Evolutionary conservation across 2,888 invertebrate genomes (phyloP), one percentile per base, ranked within the genome.

Genomic region (Oscheius myriophilus): DNA sequence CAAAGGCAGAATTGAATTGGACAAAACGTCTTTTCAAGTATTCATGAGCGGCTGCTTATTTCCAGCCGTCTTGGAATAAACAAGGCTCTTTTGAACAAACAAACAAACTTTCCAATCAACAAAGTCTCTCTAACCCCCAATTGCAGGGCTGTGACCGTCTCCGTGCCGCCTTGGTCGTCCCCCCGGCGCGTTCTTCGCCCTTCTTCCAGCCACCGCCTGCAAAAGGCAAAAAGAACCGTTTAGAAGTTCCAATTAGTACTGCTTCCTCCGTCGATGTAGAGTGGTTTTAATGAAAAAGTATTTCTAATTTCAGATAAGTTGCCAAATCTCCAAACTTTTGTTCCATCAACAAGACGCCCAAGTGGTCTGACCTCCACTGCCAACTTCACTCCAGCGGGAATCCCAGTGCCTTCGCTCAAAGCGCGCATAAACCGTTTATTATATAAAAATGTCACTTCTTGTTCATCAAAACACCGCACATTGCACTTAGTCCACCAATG

Each of bases 121-220:
- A 46, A 4, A n/a, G 46, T 21, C 3, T 18, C 46, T 33, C 33
- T 9, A 33, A 33, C 3, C 9, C 4, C 4, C 33, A 33, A 21
- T 55, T 55, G 2, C 41, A 66, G 66, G 73, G 69, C 46, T 77
- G 71, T 46, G 71, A 69, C 52, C 66, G 70, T 26, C 70, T 77
- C 53, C 70, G 73, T 7, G 65, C 72, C 12, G 75, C 78, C 11
- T 67, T 78, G 39, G 67, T 71, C 49, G 71, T 75, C 9, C 78
- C 75, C 16, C 64, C 70, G 23, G 49, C 67, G 16, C 61, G 70
- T 23, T 62, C 64, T 12, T 70, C 77, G 12, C 70, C 72, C 14
- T 78, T 78, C 66, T 78, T 75, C 51, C 78, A 78, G 55, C 78
- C 78, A 23, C 41, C 46, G 14, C 16, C 49, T 23, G 49, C 33